These are phyloP conservation scores for Dione juno DNA, from an alignment of 2,888 invertebrate genomes.

Conservation along the genomic window DNA sequence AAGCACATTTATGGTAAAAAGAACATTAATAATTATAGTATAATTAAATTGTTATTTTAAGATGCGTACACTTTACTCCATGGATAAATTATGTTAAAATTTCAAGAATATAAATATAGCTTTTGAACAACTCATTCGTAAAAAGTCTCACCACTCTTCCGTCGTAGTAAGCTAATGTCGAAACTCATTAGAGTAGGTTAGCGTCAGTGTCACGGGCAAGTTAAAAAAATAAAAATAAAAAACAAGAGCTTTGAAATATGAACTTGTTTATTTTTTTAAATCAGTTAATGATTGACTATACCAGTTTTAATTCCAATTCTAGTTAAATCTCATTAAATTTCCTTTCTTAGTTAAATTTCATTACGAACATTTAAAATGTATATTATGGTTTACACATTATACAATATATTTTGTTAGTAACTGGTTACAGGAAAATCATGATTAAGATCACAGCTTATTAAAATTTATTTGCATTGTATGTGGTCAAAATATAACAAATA, in stretches of 20 bases:
- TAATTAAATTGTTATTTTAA: no score
- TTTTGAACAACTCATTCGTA: constrained; percentile 63
- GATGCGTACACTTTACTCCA: no score
- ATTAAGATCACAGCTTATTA: background rate
- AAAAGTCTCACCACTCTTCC: constrained; percentile 66
- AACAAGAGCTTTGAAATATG: constrained; percentile 70
- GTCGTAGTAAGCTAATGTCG: constrained; percentile 75
- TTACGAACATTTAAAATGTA: no score
- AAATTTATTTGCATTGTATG: background rate
- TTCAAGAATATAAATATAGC: constrained; percentile 6
- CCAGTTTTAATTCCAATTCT: constrained; percentile 47
- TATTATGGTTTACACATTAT: background rate
- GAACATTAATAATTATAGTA: no score
- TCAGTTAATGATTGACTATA: constrained; percentile 65
- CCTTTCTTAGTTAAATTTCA: no score
- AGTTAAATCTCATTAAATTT: background rate
- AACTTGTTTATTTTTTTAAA: constrained; percentile 67
- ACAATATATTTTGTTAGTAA: background rate
- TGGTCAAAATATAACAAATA: background rate
- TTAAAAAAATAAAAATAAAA: constrained; percentile 72
- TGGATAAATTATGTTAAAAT: background rate
- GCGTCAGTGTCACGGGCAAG: constrained; percentile 80
- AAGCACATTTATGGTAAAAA: no score
- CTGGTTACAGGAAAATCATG: background rate
- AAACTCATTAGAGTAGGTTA: constrained; percentile 80